These are phyloP conservation scores for Tor tambroides DNA, from an alignment of 2,113 vertebrate species.

Conservation along the genomic window DNA sequence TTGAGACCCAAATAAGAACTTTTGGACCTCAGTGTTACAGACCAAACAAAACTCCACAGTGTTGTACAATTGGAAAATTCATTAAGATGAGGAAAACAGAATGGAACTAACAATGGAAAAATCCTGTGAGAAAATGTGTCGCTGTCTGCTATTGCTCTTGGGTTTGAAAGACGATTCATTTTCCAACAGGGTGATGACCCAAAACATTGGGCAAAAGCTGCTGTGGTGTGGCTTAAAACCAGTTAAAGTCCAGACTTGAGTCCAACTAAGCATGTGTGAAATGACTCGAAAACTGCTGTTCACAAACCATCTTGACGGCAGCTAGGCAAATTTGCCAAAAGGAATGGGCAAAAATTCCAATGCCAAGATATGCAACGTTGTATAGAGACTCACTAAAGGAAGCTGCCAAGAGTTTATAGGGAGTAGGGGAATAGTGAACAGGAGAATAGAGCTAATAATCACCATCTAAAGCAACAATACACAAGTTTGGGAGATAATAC, in stretches of 20 bases:
- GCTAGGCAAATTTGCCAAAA: not conserved
- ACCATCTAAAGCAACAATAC: not conserved
- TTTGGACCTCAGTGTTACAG: too few species aligned
- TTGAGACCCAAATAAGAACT: too few species aligned
- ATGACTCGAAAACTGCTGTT: slow-evolving; percentile 1
- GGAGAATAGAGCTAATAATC: not conserved
- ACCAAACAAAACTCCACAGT: too few species aligned
- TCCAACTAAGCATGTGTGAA: not conserved
- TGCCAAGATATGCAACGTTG: not conserved
- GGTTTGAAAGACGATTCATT: not conserved
- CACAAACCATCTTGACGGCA: not conserved
- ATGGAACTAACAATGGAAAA: too few species aligned
- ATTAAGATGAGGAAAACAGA: too few species aligned
- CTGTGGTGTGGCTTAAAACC: not conserved
- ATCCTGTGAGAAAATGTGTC: too few species aligned
- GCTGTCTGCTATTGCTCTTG: too few species aligned
- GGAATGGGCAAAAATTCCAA: not conserved
- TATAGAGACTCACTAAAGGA: not conserved
- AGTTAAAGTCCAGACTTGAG: not conserved
- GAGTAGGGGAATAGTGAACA: not conserved
- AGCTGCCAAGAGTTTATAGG: slow-evolving; percentile 20
- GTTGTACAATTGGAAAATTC: too few species aligned
- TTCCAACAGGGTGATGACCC: not conserved
- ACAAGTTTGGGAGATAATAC: not conserved
- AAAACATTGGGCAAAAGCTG: slow-evolving; percentile 1